Evolutionary conservation across 2,113 vertebrate species (phyloP).

Genomic region (Dinomys branickii): DNA sequence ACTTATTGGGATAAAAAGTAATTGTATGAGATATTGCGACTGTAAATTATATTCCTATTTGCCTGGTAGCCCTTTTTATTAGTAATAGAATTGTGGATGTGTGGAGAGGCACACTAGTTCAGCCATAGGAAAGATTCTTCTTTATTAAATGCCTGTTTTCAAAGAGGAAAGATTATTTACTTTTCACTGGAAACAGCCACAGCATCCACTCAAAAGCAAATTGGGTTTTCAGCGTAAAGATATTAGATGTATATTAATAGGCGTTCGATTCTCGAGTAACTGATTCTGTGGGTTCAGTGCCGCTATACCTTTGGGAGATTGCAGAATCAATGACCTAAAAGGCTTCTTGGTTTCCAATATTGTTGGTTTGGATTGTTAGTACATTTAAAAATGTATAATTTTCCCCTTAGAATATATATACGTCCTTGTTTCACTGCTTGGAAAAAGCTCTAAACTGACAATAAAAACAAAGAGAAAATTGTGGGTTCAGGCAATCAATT

Average conservation of each 20-base stretch:
- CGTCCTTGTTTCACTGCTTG: slow-evolving; percentile 44
- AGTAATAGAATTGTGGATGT: neutral
- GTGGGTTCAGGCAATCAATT: neutral
- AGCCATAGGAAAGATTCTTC: slow-evolving; percentile 42
- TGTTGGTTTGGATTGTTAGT: slow-evolving; percentile 61
- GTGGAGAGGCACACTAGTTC: slow-evolving; percentile 38
- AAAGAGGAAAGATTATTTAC: slow-evolving; percentile 60
- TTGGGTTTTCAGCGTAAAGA: slow-evolving; percentile 49
- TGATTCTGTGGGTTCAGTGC: slow-evolving; percentile 48
- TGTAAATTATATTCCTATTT: slow-evolving; percentile 26
- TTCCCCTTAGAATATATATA: slow-evolving; percentile 8
- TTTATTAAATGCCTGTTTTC: slow-evolving; percentile 66
- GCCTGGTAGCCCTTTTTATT: slow-evolving; percentile 59
- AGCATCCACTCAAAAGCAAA: slow-evolving; percentile 50
- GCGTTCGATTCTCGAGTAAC: slow-evolving; percentile 35
- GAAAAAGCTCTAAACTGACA: neutral
- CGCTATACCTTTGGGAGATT: neutral
- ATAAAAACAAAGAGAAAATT: slow-evolving; percentile 18
- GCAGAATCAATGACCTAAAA: slow-evolving; percentile 59
- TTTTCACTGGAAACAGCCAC: slow-evolving; percentile 49
- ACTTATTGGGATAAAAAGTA: slow-evolving; percentile 59
- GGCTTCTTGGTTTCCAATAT: slow-evolving; percentile 36
- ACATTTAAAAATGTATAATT: neutral
- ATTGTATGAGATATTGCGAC: slow-evolving; percentile 20
- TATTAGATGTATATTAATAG: slow-evolving; percentile 74